Percentiles rank a stretch among this genome's conserved stretches.
Conservation (phyloP, 2,113 vertebrate genomes). For the Burhinus oedicnemus region DNA sequence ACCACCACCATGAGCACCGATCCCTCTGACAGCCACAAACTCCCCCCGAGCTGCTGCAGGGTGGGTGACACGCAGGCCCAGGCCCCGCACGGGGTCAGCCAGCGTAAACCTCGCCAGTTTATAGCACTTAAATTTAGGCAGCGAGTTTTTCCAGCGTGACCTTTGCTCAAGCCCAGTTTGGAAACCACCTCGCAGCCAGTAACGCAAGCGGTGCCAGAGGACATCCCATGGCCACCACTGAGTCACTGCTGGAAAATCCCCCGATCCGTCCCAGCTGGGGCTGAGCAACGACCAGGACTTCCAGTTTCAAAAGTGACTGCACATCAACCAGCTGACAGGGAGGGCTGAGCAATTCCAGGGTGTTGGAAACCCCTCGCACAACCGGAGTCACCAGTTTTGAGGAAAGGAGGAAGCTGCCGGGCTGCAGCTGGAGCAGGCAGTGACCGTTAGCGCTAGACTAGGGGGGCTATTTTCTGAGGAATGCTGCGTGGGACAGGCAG, state of each 20-base stretch:
- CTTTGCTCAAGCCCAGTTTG: background rate
- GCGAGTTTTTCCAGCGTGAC: background rate
- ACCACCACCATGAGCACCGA: background rate
- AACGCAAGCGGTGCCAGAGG: background rate
- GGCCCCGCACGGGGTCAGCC: background rate
- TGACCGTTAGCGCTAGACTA: background rate
- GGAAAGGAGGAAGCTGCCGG: background rate
- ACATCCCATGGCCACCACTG: background rate
- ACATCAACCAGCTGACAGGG: background rate
- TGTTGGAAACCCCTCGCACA: accelerated
- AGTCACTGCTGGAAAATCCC: background rate
- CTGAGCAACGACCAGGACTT: background rate
- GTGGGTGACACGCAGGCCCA: accelerated
- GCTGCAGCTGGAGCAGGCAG: background rate
- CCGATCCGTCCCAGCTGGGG: accelerated
- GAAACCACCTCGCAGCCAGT: background rate
- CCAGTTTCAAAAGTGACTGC: background rate
- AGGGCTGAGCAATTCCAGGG: background rate
- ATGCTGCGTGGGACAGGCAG: accelerated
- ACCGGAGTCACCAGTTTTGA: background rate
- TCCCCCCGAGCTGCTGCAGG: background rate
- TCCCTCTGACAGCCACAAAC: background rate
- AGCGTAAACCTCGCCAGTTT: too few relatives aligned
- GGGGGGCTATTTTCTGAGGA: background rate
- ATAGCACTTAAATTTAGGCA: background rate